Evolutionary conservation across 2,113 vertebrate species (phyloP).

Genomic region (Gambusia affinis): DNA sequence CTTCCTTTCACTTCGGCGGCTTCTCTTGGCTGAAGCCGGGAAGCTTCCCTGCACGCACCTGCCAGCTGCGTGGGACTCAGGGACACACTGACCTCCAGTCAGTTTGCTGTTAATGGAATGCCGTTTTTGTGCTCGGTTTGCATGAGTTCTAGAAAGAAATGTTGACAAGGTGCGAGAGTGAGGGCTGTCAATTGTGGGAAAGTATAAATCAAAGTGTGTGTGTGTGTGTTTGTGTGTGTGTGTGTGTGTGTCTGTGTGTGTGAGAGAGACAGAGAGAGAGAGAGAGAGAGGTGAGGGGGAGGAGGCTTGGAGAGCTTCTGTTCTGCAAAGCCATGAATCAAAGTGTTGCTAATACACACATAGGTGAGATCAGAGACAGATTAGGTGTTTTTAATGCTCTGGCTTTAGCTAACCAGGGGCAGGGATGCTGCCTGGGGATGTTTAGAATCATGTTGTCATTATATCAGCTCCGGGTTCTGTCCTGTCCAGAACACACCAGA

Average conservation of each 20-base stretch:
- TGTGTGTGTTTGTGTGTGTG: constrained; percentile 12
- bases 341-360: constrained; percentile 25
- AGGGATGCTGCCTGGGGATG: neutral
- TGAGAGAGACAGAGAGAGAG: constrained; percentile 21
- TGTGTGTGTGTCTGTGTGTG: constrained; percentile 13
- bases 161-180: constrained; percentile 40
- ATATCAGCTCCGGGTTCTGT: constrained; percentile 10
- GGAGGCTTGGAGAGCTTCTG: constrained; percentile 1
- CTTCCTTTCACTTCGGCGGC: constrained; percentile 46
- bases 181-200: constrained; percentile 8
- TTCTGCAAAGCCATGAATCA: constrained; percentile 50
- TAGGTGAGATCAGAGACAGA: constrained; percentile 9
- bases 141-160: constrained; percentile 1
- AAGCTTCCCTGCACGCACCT: constrained; percentile 54
- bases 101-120: neutral
- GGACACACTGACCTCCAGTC: constrained; percentile 31
- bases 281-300: constrained; percentile 23
- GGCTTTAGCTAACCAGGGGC: neutral
- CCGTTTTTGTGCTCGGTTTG: too few species aligned
- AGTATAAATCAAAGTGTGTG: constrained; percentile 29
- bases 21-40: constrained; percentile 21
- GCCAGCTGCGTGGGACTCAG: constrained; percentile 46
- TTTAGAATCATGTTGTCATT: neutral
- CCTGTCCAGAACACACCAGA: neutral
- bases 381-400: constrained; percentile 1